Conservation (phyloP, 2,888 invertebrate genomes). For the Hyalella azteca region DNA sequence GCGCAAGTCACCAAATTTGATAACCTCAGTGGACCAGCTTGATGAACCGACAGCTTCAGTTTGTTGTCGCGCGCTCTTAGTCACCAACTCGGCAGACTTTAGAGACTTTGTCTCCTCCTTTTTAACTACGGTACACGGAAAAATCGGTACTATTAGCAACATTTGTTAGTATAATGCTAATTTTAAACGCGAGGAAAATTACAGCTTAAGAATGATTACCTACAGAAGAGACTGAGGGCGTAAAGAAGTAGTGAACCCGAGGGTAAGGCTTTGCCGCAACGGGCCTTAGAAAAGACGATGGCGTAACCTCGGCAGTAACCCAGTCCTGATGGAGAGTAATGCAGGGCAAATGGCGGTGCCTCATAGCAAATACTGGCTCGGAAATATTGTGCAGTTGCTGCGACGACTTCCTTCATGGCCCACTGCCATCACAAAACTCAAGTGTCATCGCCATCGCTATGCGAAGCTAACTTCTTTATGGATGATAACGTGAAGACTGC, state of each 20-base stretch:
- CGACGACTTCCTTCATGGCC: slow-evolving; percentile 33
- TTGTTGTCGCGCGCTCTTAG: slow-evolving; percentile 7
- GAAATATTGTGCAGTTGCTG: slow-evolving; percentile 17
- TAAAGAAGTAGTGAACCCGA: neutral
- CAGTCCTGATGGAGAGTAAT: slow-evolving; percentile 32
- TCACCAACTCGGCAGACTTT: no score
- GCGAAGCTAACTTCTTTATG: slow-evolving; percentile 31
- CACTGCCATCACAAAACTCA: slow-evolving; percentile 26
- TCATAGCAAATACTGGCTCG: slow-evolving; percentile 24
- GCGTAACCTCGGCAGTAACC: slow-evolving; percentile 16
- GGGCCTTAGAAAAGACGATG: neutral
- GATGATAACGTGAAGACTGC: neutral
- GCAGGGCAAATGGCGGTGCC: slow-evolving; percentile 13
- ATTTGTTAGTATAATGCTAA: no score
- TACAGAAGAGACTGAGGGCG: neutral
- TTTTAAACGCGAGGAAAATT: no score
- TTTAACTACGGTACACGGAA: no score
- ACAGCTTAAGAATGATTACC: neutral
- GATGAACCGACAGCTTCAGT: slow-evolving; percentile 1
- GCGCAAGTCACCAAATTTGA: slow-evolving; percentile 33
- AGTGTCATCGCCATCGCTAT: slow-evolving; percentile 25
- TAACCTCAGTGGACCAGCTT: neutral
- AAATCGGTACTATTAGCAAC: no score
- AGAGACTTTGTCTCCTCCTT: no score
- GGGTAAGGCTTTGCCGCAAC: neutral